Evolutionary conservation across 1,140 invertebrate species (phyloP).

Genomic region (Dendroctonus valens): DNA sequence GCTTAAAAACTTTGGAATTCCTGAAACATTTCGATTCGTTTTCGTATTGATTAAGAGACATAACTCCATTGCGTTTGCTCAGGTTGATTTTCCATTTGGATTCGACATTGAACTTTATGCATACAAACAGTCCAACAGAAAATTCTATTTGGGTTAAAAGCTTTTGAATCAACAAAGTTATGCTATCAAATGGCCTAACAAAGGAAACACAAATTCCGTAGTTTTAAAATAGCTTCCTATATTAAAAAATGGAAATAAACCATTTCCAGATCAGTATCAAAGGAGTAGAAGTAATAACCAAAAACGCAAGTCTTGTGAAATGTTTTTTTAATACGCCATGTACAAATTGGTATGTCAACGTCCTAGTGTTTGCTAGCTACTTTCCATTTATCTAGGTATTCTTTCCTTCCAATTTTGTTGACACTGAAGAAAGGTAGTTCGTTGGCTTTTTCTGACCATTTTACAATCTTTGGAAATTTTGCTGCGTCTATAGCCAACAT

Average conservation of each 20-base stretch:
- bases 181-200: no score
- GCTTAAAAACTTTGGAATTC: no score
- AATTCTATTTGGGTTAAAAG: no score
- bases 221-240: no score
- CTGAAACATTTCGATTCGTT: no score
- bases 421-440: slow-evolving; percentile 50
- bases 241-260: neutral
- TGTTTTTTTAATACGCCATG: neutral
- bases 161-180: no score
- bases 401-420: slow-evolving; percentile 34
- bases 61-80: slow-evolving; percentile 1
- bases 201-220: no score
- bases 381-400: slow-evolving; percentile 42
- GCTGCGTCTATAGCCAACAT: slow-evolving; percentile 38
- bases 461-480: slow-evolving; percentile 45
- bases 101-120: no score
- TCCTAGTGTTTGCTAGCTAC: slow-evolving; percentile 7
- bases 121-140: no score
- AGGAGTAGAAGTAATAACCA: neutral
- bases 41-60: no score
- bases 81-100: slow-evolving; percentile 3
- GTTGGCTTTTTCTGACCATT: slow-evolving; percentile 50
- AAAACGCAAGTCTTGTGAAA: neutral
- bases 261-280: neutral
- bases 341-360: neutral